A percentile compares a stretch with the other conserved stretches of the same genome.
Evolutionary conservation across 2,113 vertebrate genomes (phyloP).

Genomic region (Mystacornis crossleyi): DNA sequence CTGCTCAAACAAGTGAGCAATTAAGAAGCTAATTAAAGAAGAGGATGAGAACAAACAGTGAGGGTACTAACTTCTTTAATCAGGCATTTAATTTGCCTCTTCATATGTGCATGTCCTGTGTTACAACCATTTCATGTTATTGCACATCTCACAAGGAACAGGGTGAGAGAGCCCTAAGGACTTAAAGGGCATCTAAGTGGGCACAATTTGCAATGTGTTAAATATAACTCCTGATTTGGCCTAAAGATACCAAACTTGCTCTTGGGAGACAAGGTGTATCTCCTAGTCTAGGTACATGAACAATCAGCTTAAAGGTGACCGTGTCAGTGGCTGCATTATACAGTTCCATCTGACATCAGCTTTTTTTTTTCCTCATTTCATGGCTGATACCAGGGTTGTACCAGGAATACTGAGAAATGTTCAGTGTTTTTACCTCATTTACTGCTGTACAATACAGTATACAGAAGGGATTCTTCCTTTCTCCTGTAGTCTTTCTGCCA

Average conservation of each 20-base stretch:
- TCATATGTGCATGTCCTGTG: background rate
- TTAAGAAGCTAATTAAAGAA: constrained; percentile 4
- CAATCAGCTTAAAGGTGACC: background rate
- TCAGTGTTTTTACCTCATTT: background rate
- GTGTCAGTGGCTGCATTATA: background rate
- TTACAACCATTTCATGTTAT: background rate
- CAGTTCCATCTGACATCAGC: background rate
- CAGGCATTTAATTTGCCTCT: background rate
- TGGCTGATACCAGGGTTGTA: background rate
- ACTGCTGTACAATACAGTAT: background rate
- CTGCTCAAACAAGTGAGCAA: background rate
- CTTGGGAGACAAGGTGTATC: background rate
- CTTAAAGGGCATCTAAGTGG: background rate
- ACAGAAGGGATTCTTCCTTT: background rate
- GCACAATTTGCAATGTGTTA: background rate
- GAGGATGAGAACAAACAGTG: background rate
- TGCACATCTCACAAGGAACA: background rate
- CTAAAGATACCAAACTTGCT: background rate
- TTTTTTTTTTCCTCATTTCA: background rate
- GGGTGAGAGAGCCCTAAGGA: background rate
- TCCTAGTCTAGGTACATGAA: background rate
- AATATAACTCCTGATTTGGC: background rate
- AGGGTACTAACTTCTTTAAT: background rate
- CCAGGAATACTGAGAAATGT: background rate
- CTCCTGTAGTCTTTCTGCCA: background rate